phyloP scores from a whole-genome alignment of 2,797 vertebrate species.

The Falco concolor region DNA sequence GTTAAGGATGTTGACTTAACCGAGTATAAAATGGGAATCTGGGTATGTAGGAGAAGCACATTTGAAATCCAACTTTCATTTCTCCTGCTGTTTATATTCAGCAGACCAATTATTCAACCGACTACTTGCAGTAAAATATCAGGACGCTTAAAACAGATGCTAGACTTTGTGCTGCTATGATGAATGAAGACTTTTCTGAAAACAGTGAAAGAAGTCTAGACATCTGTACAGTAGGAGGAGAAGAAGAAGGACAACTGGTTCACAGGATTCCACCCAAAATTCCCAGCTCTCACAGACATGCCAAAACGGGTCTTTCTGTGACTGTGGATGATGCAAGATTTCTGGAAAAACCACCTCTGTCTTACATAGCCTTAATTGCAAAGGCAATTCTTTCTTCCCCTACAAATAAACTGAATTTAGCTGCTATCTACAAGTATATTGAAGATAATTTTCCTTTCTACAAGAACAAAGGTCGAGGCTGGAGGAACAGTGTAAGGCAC shows the following conservation, averaged over 20 bases:
- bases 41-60: neutral
- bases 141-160: neutral
- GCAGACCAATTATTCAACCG: neutral
- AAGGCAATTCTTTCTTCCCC: conserved; percentile 72
- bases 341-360: conserved; percentile 59
- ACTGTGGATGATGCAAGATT: neutral
- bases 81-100: neutral
- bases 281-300: neutral
- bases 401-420: conserved; percentile 71
- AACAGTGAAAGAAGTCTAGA: neutral
- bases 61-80: neutral
- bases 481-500: conserved; percentile 72
- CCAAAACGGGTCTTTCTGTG: neutral
- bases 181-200: conserved; percentile 10
- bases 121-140: neutral
- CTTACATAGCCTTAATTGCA: conserved; percentile 72
- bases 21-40: conserved; percentile 49
- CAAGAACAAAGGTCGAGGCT: conserved; percentile 52
- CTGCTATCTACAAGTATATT: conserved; percentile 71
- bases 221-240: neutral
- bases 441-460: conserved; percentile 71
- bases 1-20: conserved; percentile 40
- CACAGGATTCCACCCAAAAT: neutral
- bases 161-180: neutral
- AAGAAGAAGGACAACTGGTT: neutral